Percentiles rank a stretch among this genome's conserved stretches.
phyloP scores from a whole-genome alignment of 2,888 invertebrate genomes.

The Crematogaster levior region DNA sequence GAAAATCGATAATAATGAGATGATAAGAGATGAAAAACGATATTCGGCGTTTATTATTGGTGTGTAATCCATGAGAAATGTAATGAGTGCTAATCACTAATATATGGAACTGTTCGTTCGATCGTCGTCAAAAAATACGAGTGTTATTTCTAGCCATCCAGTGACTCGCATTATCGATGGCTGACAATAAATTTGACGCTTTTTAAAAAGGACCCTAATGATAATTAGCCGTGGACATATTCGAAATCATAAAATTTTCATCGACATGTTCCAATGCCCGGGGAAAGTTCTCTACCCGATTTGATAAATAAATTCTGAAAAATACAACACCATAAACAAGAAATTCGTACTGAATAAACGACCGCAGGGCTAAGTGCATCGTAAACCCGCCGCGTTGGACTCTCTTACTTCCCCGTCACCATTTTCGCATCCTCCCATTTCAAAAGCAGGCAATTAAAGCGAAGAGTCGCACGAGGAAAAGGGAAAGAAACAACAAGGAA shows the following conservation, averaged over 20 bases:
- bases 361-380: slow-evolving; percentile 28
- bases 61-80: slow-evolving; percentile 1
- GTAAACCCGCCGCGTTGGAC: slow-evolving; percentile 16
- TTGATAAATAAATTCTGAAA: neutral
- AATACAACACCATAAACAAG: neutral
- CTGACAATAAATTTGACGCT: neutral
- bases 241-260: neutral
- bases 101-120: neutral
- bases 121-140: neutral
- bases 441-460: slow-evolving; percentile 41
- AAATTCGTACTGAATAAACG: slow-evolving; percentile 9
- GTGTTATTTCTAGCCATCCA: neutral
- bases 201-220: neutral
- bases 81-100: neutral
- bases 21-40: neutral
- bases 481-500: slow-evolving; percentile 30
- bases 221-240: neutral
- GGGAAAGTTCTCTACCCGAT: neutral
- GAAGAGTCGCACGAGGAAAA: slow-evolving; percentile 4
- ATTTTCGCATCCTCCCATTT: slow-evolving; percentile 15
- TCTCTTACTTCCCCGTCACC: slow-evolving; percentile 34
- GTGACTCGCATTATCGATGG: neutral
- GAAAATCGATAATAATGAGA: slow-evolving; percentile 4
- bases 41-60: neutral
- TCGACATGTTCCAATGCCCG: neutral